Evolutionary conservation across 2,113 vertebrate genomes (phyloP), one percentile per base, ranked within the genome.

Genomic region (Himantopus leucocephalus): DNA sequence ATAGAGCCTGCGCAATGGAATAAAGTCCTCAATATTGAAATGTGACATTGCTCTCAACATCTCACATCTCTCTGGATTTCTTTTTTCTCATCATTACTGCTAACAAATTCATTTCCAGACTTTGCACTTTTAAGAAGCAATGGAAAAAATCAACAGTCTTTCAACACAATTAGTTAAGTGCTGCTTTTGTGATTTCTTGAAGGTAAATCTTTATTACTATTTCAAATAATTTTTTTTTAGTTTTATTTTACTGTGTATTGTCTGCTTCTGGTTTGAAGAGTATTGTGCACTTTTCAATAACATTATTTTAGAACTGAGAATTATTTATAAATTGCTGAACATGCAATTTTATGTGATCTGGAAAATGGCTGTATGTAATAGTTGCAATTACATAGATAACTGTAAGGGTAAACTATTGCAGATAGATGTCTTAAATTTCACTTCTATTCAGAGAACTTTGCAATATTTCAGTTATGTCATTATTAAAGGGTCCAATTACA

Each of bases 1-100:
- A 98, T 98, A 98, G 99, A 99, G 99, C 98, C 99, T 99, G 99
- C 99, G 99, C 99, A 99, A 99, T 99, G 99, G 99, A 99, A 99
- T 99, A 99, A 99, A 99, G 99, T 99, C 98, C 98, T 99, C 99
- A 99, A 99, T 99, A 99, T 99, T 99, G 99, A 99, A 99, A 99
- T 99, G 99, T 99, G 99, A 99, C 99, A 99, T 99, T 99, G 99
- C 98, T 98, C 97, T 98, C 98, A 98, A 98, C 98, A 99, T 98
- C 99, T 99, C 98, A 98, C 99, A 98, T 99, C 99, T 99, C 99
- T 98, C 98, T 98, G 98, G 98, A 98, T 99, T 99, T 99, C 98
- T 99, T 99, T 99, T 98, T 99, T 99, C 97, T 99, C 99, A 98
- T 98, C 99, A 99, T 99, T 99, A 99, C 99, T 99, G 99, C 99